Percentiles rank a stretch among this genome's conserved stretches.
These are phyloP conservation scores for Myiotriccus ornatus DNA, from an alignment of 2,797 vertebrate genomes.

Conservation along the genomic window DNA sequence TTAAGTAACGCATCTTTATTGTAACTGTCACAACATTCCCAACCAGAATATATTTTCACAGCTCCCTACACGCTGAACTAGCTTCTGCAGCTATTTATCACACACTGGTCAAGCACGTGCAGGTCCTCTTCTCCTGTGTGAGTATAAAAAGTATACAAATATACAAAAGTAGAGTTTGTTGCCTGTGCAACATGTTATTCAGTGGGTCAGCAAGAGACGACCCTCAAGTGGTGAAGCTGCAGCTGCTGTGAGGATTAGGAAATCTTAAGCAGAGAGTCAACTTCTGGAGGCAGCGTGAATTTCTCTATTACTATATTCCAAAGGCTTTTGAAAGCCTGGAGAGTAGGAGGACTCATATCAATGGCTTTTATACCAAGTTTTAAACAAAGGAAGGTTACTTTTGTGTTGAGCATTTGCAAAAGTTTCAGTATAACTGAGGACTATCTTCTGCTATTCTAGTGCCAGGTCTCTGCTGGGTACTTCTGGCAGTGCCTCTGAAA, in stretches of 20 bases:
- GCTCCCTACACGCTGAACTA: neutral
- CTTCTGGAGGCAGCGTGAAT: neutral
- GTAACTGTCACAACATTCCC: constrained; percentile 13
- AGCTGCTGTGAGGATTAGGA: constrained; percentile 45
- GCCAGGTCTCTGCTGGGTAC: neutral
- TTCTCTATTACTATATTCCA: neutral
- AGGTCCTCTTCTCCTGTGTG: neutral
- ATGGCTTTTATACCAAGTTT: neutral
- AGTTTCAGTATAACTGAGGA: neutral
- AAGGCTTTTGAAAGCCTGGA: neutral
- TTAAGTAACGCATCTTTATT: neutral
- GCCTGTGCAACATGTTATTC: neutral
- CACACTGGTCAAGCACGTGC: neutral
- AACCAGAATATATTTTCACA: neutral
- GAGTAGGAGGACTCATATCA: neutral
- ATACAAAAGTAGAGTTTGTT: neutral
- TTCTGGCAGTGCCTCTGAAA: neutral
- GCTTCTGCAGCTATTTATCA: neutral
- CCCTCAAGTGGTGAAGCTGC: constrained; percentile 3
- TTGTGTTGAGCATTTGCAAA: neutral
- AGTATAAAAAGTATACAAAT: neutral
- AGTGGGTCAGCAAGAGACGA: neutral
- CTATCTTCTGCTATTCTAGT: neutral
- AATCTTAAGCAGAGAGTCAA: constrained; percentile 26
- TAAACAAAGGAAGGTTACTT: neutral